Evolutionary conservation across 2,113 vertebrate species (phyloP).

Genomic region (Haplotaxodon microlepis): DNA sequence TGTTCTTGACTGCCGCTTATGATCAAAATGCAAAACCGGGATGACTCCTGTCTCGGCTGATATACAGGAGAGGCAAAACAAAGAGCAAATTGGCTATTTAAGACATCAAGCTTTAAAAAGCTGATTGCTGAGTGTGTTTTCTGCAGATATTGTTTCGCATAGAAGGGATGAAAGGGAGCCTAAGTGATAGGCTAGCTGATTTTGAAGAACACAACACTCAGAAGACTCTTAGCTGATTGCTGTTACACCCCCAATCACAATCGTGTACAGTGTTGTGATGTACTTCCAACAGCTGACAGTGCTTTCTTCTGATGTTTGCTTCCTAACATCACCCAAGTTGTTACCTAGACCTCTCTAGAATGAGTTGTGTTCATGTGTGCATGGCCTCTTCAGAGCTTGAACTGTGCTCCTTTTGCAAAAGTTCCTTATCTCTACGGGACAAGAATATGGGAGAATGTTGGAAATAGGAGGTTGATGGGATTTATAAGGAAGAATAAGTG

Average conservation of each 20-base stretch:
- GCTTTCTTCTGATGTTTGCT: not conserved
- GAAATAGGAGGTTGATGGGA: not conserved
- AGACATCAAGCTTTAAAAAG: slow-evolving; percentile 32
- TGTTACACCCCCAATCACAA: slow-evolving; percentile 20
- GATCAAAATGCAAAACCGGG: slow-evolving; percentile 41
- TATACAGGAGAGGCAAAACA: slow-evolving; percentile 19
- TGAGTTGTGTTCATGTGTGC: not conserved
- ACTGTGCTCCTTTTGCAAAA: not conserved
- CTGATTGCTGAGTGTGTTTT: slow-evolving; percentile 53
- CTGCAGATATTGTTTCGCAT: slow-evolving; percentile 35
- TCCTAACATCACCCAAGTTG: not conserved
- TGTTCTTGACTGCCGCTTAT: slow-evolving; percentile 48
- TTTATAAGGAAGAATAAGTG: not conserved
- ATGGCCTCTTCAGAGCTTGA: not conserved
- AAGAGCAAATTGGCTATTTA: slow-evolving; percentile 39
- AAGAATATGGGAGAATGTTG: not conserved
- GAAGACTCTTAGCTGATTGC: slow-evolving; percentile 41
- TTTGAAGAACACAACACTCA: slow-evolving; percentile 30
- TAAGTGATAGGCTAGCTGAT: slow-evolving; percentile 29
- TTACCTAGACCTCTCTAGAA: not conserved
- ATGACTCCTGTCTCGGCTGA: slow-evolving; percentile 26
- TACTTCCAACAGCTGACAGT: not conserved
- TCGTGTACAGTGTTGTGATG: not conserved
- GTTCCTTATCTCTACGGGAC: not conserved
- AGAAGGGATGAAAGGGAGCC: slow-evolving; percentile 12